Evolutionary conservation across 1,140 invertebrate species (phyloP).

Genomic region (Dreissena polymorpha): DNA sequence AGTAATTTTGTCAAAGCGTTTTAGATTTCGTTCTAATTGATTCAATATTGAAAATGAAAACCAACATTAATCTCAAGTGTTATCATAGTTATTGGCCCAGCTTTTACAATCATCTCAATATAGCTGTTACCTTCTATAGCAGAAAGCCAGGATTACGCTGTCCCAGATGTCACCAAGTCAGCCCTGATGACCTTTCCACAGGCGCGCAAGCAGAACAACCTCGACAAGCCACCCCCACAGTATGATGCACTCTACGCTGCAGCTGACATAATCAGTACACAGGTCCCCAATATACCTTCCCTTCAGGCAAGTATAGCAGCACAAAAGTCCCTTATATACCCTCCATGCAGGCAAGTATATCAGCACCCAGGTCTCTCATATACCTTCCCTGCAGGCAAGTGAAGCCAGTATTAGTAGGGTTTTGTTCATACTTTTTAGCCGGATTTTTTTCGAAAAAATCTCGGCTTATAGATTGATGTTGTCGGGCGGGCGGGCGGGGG

Average conservation of each 20-base stretch:
- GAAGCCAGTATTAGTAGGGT: too few species aligned
- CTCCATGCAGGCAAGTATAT: too few species aligned
- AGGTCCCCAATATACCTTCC: constrained; percentile 68
- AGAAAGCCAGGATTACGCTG: constrained; percentile 74
- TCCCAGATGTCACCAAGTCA: constrained; percentile 76
- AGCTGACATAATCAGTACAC: constrained; percentile 81
- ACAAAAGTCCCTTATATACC: too few species aligned
- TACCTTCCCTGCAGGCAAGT: too few species aligned
- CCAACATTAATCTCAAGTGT: neutral
- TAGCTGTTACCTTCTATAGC: constrained; percentile 5
- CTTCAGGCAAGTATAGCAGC: constrained; percentile 65
- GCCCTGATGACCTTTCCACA: constrained; percentile 68
- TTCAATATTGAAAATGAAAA: too few species aligned
- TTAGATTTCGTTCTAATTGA: too few species aligned
- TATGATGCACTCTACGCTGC: constrained; percentile 87
- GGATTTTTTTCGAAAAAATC: too few species aligned
- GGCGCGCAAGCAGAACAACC: constrained; percentile 24
- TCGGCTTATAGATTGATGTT: too few species aligned
- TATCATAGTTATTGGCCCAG: neutral
- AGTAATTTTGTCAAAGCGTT: too few species aligned
- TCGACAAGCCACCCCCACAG: constrained; percentile 80
- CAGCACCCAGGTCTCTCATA: too few species aligned
- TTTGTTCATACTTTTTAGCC: too few species aligned
- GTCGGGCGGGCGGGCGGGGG: too few species aligned
- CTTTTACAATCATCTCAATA: neutral